Conservation (phyloP, 2,113 vertebrate genomes). For the Ailuropoda melanoleuca region DNA sequence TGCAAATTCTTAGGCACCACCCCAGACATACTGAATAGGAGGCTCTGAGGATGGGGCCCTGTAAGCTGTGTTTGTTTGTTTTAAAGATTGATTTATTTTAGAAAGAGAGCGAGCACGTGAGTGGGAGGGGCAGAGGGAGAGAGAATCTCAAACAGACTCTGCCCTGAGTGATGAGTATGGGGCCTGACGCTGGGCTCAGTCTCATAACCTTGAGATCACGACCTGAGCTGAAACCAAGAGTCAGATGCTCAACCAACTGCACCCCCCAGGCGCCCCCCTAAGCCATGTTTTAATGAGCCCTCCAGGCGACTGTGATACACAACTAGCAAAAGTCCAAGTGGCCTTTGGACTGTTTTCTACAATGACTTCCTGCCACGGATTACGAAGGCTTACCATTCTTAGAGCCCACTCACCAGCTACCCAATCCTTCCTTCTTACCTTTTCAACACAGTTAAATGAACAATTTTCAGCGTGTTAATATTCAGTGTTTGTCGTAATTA, state of each 20-base stretch:
- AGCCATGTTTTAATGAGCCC: background rate
- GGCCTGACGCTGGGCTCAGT: background rate
- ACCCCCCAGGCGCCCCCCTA: background rate
- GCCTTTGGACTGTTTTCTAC: background rate
- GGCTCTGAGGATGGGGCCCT: background rate
- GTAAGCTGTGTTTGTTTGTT: background rate
- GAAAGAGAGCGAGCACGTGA: background rate
- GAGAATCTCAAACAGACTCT: background rate
- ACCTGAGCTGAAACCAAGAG: background rate
- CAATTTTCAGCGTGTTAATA: background rate
- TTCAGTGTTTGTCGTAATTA: background rate
- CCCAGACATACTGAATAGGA: background rate
- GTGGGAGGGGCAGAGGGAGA: background rate
- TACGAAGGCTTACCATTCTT: background rate
- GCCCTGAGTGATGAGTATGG: background rate
- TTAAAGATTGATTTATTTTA: background rate
- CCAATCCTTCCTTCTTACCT: background rate
- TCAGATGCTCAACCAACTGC: background rate
- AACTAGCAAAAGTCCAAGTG: background rate
- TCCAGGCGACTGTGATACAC: background rate
- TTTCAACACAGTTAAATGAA: background rate
- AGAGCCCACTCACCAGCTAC: background rate
- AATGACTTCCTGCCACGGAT: background rate
- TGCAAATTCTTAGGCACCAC: background rate
- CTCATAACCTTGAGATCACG: background rate